Evolutionary conservation across 1,140 invertebrate species (phyloP).

Genomic region (Lepidostoma basale): DNA sequence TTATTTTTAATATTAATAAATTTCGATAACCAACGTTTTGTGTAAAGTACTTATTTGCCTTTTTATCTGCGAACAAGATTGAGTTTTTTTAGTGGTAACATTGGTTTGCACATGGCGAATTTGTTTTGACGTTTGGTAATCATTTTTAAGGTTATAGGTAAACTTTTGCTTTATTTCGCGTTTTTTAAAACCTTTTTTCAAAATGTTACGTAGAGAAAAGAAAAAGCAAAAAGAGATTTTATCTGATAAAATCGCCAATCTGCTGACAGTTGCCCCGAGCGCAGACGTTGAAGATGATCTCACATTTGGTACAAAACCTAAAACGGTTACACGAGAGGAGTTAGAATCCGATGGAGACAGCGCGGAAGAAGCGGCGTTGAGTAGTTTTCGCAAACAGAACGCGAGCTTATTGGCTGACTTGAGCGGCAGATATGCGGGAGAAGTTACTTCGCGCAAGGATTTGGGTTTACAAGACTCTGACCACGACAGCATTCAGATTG

Average conservation of each 20-base stretch:
- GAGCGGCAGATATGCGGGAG: slow-evolving; percentile 67
- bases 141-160: slow-evolving; percentile 11
- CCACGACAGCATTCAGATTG: slow-evolving; percentile 44
- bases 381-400: slow-evolving; percentile 69
- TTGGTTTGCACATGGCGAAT: slow-evolving; percentile 9
- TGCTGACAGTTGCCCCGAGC: slow-evolving; percentile 62
- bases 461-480: slow-evolving; percentile 36
- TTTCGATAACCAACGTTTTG: too few relatives aligned
- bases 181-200: slow-evolving; percentile 19
- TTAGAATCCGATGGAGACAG: slow-evolving; percentile 60
- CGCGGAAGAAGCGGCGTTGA: slow-evolving; percentile 64
- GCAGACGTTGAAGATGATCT: slow-evolving; percentile 63
- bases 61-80: too few relatives aligned
- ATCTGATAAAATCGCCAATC: slow-evolving; percentile 66
- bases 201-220: slow-evolving; percentile 52
- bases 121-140: slow-evolving; percentile 15
- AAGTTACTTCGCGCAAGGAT: slow-evolving; percentile 20
- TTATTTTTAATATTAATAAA: too few relatives aligned
- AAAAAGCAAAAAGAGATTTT: slow-evolving; percentile 51
- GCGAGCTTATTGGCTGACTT: slow-evolving; percentile 69
- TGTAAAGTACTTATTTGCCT: too few relatives aligned
- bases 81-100: neutral
- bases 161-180: neutral
- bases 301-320: slow-evolving; percentile 60
- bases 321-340: slow-evolving; percentile 56